These are phyloP conservation scores for Tachuris rubrigastra DNA, from an alignment of 2,113 vertebrate genomes.

Conservation along the genomic window DNA sequence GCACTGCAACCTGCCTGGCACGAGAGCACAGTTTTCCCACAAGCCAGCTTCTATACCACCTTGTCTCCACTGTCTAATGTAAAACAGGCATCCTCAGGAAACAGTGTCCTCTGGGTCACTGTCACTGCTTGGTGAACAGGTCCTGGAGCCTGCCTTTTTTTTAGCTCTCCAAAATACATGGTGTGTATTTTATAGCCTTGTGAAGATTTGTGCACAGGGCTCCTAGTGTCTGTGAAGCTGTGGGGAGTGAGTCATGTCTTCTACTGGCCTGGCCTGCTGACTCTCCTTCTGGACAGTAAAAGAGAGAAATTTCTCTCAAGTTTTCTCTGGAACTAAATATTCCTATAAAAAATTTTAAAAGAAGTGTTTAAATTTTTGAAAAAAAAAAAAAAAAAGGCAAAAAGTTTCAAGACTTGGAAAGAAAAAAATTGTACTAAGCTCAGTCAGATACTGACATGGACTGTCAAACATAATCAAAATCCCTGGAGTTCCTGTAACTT, in stretches of 20 bases:
- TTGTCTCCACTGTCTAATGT: background rate
- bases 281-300: background rate
- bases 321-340: background rate
- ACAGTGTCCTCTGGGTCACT: background rate
- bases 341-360: too few species aligned
- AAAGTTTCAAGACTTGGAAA: background rate
- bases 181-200: background rate
- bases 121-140: background rate
- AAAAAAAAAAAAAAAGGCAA: background rate
- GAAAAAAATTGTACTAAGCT: background rate
- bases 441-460: background rate
- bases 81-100: accelerated
- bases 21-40: background rate
- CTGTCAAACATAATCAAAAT: background rate
- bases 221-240: background rate
- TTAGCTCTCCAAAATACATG: background rate
- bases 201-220: background rate
- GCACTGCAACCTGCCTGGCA: background rate
- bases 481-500: background rate
- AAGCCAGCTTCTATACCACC: background rate
- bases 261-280: background rate
- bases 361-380: background rate
- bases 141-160: background rate
- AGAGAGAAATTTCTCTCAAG: background rate
- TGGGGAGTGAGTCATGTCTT: background rate